Base-by-base conservation (phyloP, 2,113 vertebrate genomes). In the Propithecus coquereli region DNA sequence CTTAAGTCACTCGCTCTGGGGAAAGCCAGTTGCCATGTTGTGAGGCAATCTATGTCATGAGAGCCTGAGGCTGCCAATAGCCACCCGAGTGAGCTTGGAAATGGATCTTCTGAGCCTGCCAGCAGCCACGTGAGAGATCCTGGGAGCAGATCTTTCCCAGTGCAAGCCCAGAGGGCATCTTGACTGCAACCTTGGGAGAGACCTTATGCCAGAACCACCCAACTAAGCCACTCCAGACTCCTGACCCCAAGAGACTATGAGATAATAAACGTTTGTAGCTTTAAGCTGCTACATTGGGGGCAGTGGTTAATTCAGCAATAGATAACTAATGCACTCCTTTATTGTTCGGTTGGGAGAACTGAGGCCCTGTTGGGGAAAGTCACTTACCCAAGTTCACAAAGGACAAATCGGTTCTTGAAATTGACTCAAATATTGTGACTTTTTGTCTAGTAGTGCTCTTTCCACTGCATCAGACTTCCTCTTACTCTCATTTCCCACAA, bases 101-200 rank as follows among this genome's bases (percentile, higher is more conserved):
- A 52, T 1, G 2, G 22, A 43, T 50, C 59, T 74, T 77, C 37
- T 3, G 16, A 81, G 45, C 25, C 77, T 27, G 25, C 50, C 12
- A 10, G n/a, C 14, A 9, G 76, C 77, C 7, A 3, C 0, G 0
- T 23, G 61, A 25, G 3, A 12, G 63, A 5, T 40, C 32, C 47
- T 50, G 40, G 88, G 18, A 3, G 18, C 8, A 30, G 30, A 1
- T 34, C 32, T 45, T 45, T 11, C 59, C 47, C 1, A 13, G 1
- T 0, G 2, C 47, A 87, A 47, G 16, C 30, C 22, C 4, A 37
- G 52, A n/a, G n/a, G 50, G 45, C 23, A 25, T 8, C 18, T 17
- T 37, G 8, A 32, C 34, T 2, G 37, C 27, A 73, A 18, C 65
- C 22, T 94, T 6, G 0, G 7, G 25, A 10, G 86, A 79, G 34